These are phyloP conservation scores for Varanus salvator DNA, from an alignment of 2,113 vertebrate species.

Conservation along the genomic window DNA sequence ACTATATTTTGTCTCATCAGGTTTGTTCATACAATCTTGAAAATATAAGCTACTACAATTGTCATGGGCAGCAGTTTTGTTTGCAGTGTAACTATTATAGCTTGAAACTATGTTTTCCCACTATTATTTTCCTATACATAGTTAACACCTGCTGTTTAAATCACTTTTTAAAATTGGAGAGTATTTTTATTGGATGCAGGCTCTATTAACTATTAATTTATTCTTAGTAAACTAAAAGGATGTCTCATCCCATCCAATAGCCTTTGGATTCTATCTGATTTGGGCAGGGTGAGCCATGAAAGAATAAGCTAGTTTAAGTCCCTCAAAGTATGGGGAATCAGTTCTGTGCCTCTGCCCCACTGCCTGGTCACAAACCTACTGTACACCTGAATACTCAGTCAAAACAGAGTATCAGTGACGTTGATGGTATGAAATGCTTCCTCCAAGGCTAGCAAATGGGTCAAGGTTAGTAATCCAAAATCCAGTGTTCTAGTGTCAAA, in stretches of 20 bases:
- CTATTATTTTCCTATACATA: neutral
- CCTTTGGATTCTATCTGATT: neutral
- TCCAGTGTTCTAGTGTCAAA: neutral
- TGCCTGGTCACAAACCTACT: conserved; percentile 1
- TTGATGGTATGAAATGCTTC: neutral
- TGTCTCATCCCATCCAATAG: neutral
- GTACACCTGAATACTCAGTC: neutral
- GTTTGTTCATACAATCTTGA: neutral
- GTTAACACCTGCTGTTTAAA: neutral
- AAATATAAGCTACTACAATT: neutral
- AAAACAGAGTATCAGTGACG: neutral
- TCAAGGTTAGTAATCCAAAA: neutral
- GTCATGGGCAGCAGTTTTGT: neutral
- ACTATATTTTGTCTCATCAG: neutral
- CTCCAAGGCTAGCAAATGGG: neutral
- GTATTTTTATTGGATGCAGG: neutral
- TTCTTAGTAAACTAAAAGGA: neutral
- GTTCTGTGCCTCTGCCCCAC: conserved; percentile 19
- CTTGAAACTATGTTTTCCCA: too few relatives aligned
- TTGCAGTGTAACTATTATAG: neutral
- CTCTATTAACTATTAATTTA: neutral
- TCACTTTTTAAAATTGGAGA: neutral
- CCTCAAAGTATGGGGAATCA: neutral
- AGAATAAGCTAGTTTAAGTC: neutral
- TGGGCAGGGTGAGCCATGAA: neutral